Evolutionary conservation across 1,140 invertebrate species (phyloP).

Genomic region (Triops cancriformis): DNA sequence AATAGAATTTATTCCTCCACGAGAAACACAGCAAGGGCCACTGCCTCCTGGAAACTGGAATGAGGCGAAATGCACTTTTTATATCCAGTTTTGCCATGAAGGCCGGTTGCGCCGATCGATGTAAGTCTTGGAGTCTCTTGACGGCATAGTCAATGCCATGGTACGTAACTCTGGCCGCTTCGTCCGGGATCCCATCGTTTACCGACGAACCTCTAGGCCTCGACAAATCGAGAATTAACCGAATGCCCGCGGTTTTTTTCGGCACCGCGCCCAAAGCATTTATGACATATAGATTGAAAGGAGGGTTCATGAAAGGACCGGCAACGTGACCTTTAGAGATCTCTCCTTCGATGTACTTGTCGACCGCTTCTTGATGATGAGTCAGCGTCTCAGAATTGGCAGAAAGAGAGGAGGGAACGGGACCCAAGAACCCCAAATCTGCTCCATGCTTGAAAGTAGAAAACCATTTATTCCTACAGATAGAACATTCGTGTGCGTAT

Average conservation of each 20-base stretch:
- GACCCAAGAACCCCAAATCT: neutral
- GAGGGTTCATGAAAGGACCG: neutral
- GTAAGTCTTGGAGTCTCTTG: neutral
- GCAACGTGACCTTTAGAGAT: neutral
- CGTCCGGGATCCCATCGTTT: neutral
- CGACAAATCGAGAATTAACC: neutral
- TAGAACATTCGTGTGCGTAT: neutral
- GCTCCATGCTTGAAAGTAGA: neutral
- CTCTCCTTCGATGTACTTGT: neutral
- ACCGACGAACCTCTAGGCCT: neutral
- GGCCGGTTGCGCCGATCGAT: neutral
- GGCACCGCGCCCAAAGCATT: neutral
- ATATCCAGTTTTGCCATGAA: constrained; percentile 2
- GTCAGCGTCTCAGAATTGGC: neutral
- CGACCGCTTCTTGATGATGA: neutral
- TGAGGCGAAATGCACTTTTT: neutral
- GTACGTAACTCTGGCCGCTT: neutral
- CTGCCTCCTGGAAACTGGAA: neutral
- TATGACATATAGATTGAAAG: neutral
- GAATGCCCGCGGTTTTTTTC: neutral
- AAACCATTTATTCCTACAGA: neutral
- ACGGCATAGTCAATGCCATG: neutral
- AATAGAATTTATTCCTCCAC: neutral
- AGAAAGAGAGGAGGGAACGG: neutral
- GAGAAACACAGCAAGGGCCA: neutral